phyloP scores from a whole-genome alignment of 2,113 vertebrate genomes.

The Marcusenius ussheri region DNA sequence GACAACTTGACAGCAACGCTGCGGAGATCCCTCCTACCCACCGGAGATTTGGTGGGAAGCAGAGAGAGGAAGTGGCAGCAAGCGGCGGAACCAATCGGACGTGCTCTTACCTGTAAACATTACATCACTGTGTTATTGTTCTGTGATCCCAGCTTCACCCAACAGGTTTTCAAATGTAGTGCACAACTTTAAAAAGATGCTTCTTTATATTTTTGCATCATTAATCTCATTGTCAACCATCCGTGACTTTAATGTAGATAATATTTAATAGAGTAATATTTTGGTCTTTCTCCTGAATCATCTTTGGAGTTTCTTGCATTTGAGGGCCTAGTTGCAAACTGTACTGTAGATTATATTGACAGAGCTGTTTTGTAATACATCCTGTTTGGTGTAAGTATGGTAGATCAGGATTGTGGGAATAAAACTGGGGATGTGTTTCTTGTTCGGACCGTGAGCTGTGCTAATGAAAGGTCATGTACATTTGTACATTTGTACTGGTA shows the following conservation, averaged over 20 bases:
- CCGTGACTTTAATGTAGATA: not conserved
- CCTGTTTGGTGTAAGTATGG: not conserved
- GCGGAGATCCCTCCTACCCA: not conserved
- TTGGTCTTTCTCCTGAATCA: not conserved
- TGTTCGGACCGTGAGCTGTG: not conserved
- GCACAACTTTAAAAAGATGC: not conserved
- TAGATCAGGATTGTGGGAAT: not conserved
- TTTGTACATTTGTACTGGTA: not conserved
- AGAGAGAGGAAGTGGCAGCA: not conserved
- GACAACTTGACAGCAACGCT: conserved; percentile 4
- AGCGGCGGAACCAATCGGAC: not conserved
- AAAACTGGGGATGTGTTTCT: not conserved
- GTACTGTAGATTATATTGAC: not conserved
- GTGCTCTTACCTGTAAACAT: not conserved
- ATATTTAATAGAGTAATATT: not conserved
- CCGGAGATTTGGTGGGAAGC: not conserved
- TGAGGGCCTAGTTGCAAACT: not conserved
- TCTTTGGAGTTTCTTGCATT: not conserved
- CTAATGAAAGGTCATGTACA: not conserved
- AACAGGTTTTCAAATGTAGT: not conserved
- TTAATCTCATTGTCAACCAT: not conserved
- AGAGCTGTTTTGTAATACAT: not conserved
- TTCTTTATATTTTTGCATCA: not conserved
- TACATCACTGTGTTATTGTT: not conserved
- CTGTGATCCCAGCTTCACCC: not conserved